Conservation (phyloP, 2,888 invertebrate genomes). For the Merodon equestris region DNA sequence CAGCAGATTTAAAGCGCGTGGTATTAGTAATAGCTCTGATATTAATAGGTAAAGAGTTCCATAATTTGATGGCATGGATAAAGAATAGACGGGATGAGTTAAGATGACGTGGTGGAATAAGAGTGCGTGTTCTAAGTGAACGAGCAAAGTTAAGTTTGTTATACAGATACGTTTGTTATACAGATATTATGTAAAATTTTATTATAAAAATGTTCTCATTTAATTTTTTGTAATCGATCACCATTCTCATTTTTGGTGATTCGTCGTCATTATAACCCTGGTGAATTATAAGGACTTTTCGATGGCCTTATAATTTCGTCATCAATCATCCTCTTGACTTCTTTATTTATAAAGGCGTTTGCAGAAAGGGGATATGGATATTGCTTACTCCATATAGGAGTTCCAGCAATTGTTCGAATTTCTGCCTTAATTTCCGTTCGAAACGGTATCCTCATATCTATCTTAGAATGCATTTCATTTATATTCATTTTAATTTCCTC, state of each 20-base stretch:
- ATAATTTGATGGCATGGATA: too few relatives aligned
- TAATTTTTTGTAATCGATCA: slow-evolving; percentile 24
- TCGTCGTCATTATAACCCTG: slow-evolving; percentile 15
- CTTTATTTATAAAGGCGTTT: slow-evolving; percentile 1
- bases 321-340: background rate
- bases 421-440: slow-evolving; percentile 13
- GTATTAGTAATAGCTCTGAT: too few relatives aligned
- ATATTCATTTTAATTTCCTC: background rate
- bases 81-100: too few relatives aligned
- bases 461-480: background rate
- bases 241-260: slow-evolving; percentile 3
- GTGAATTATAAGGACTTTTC: slow-evolving; percentile 2
- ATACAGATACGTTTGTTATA: too few relatives aligned
- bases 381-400: background rate
- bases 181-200: too few relatives aligned
- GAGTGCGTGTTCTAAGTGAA: too few relatives aligned
- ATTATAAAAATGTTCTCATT: too few relatives aligned
- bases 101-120: too few relatives aligned
- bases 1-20: too few relatives aligned
- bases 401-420: slow-evolving; percentile 12
- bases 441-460: background rate
- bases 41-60: too few relatives aligned
- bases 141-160: too few relatives aligned
- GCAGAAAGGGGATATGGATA: slow-evolving; percentile 6
- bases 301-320: too few relatives aligned